Conservation (phyloP, 1,140 invertebrate species). For the Meloidogyne hapla region DNA sequence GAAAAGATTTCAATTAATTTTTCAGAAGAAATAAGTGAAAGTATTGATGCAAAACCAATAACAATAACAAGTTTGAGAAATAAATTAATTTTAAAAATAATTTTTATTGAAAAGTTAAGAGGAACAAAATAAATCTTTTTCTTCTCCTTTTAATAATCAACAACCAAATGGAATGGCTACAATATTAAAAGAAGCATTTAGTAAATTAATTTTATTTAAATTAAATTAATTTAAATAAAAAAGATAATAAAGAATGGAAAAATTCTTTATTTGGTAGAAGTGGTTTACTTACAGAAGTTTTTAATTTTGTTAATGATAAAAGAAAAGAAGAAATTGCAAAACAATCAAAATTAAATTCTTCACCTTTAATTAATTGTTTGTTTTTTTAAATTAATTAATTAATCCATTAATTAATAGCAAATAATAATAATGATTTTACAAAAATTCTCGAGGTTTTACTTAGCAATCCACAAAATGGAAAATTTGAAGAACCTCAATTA, state of each 20-base stretch:
- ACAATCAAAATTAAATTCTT: constrained; percentile 12
- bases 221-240: constrained; percentile 4
- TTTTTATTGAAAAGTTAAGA: constrained; percentile 15
- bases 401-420: not conserved
- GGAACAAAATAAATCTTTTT: not conserved
- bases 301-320: constrained; percentile 58
- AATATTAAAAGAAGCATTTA: constrained; percentile 14
- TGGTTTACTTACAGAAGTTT: constrained; percentile 56
- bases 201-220: not conserved
- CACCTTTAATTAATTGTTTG: constrained; percentile 11
- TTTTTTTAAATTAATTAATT: constrained; percentile 31
- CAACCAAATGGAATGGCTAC: constrained; percentile 12
- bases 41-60: constrained; percentile 20
- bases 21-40: constrained; percentile 1
- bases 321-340: constrained; percentile 43
- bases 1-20: not conserved
- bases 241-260: constrained; percentile 44
- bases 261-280: constrained; percentile 52
- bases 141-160: not conserved
- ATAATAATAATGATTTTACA: constrained; percentile 47
- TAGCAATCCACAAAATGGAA: constrained; percentile 48
- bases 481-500: constrained; percentile 61
- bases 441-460: constrained; percentile 57
- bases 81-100: not conserved
- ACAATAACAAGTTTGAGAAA: constrained; percentile 10